A percentile compares a stretch with the other conserved stretches of the same genome.
phyloP scores from a whole-genome alignment of 2,888 invertebrate species.

The Trypoxylon attenuatum region DNA sequence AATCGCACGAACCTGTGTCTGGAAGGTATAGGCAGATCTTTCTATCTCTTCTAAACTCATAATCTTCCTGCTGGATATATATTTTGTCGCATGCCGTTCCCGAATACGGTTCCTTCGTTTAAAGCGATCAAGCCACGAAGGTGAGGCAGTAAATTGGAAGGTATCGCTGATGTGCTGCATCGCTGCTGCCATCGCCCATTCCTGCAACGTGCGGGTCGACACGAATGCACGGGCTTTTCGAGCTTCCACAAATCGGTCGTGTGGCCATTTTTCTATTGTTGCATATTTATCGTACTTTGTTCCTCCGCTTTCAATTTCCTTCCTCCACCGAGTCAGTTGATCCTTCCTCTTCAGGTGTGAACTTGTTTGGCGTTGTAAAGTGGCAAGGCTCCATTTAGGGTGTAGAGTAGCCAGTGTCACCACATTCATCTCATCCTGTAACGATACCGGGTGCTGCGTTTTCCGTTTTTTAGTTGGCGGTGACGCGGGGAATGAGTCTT shows the following conservation, averaged over 20 bases:
- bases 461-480: no score
- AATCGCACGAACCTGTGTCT: no score
- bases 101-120: no score
- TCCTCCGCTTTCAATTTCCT: slow-evolving; percentile 1
- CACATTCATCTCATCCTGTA: not conserved
- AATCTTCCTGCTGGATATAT: no score
- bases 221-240: not conserved
- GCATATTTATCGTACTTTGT: slow-evolving; percentile 3
- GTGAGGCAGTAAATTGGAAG: not conserved
- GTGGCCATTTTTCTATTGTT: slow-evolving; percentile 1
- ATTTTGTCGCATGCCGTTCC: no score
- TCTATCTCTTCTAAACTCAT: no score
- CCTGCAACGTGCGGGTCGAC: no score
- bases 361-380: not conserved
- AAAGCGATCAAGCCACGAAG: no score
- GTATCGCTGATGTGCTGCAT: no score
- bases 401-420: not conserved
- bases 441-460: not conserved
- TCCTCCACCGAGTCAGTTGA: not conserved
- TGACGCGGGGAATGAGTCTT: no score
- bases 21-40: no score
- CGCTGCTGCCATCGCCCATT: no score
- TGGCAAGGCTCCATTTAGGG: not conserved
- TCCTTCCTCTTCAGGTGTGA: not conserved
- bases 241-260: slow-evolving; percentile 5